phyloP scores from a whole-genome alignment of 2,888 invertebrate species.

The Cantharis lateralis region DNA sequence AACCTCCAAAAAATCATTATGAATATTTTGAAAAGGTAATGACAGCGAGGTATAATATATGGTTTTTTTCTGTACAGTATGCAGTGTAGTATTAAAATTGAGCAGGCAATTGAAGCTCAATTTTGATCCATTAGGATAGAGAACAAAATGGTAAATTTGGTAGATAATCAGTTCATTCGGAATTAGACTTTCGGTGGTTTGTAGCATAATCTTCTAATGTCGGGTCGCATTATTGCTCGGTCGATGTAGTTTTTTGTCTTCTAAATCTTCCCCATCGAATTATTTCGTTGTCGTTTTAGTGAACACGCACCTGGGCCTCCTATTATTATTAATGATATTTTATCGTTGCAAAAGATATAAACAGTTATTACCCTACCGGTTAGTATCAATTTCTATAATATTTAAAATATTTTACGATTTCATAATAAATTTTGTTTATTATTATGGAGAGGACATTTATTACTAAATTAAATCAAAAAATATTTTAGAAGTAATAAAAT shows the following conservation, averaged over 20 bases:
- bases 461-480: neutral
- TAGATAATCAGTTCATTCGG: conserved; percentile 2
- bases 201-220: conserved; percentile 28
- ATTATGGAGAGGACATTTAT: neutral
- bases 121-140: neutral
- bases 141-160: neutral
- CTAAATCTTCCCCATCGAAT: conserved; percentile 30
- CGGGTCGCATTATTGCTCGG: conserved; percentile 27
- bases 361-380: neutral
- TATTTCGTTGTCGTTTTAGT: conserved; percentile 26
- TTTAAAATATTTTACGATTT: neutral
- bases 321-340: conserved; percentile 20
- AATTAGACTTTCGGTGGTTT: conserved; percentile 19
- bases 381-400: neutral
- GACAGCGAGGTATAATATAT: neutral
- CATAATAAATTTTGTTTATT: neutral
- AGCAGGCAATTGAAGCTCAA: neutral
- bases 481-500: neutral
- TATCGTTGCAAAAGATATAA: conserved; percentile 15
- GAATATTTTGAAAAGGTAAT: too few relatives aligned
- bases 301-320: conserved; percentile 24
- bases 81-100: neutral
- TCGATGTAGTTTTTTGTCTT: conserved; percentile 25
- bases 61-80: too few relatives aligned
- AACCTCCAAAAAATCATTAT: neutral